phyloP scores from a whole-genome alignment of 2,888 invertebrate species.

The Gasteruption jaculator region DNA sequence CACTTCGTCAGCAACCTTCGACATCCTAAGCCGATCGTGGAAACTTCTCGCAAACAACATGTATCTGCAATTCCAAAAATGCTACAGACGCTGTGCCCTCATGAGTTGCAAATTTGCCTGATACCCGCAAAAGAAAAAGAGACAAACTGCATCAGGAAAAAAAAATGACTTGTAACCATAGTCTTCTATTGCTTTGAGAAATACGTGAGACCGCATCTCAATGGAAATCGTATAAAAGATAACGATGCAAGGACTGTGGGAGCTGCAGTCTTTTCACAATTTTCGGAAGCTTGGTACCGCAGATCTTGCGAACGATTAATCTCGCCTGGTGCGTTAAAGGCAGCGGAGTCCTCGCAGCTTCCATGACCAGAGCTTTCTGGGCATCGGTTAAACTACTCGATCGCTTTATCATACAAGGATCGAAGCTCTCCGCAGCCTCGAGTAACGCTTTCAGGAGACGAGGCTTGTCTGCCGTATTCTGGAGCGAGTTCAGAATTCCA shows the following conservation, averaged over 20 bases:
- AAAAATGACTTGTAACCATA: too few relatives aligned
- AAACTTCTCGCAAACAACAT: too few relatives aligned
- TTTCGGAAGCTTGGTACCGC: constrained; percentile 59
- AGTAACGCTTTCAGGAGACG: constrained; percentile 63
- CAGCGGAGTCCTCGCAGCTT: constrained; percentile 65
- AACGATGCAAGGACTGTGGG: constrained; percentile 64
- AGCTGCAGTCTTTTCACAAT: constrained; percentile 60
- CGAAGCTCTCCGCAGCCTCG: constrained; percentile 73
- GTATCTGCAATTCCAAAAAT: too few relatives aligned
- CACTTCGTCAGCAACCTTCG: too few relatives aligned
- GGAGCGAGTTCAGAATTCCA: constrained; percentile 75
- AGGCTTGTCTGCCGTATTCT: constrained; percentile 57
- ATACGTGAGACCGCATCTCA: too few relatives aligned
- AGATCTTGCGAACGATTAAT: constrained; percentile 57
- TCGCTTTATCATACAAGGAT: constrained; percentile 73
- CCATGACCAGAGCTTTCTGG: constrained; percentile 64
- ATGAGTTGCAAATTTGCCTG: too few relatives aligned
- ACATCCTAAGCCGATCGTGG: too few relatives aligned
- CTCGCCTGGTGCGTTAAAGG: constrained; percentile 65
- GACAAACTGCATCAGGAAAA: too few relatives aligned
- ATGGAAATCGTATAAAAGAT: constrained; percentile 63
- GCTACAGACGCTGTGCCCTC: too few relatives aligned
- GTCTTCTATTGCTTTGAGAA: too few relatives aligned
- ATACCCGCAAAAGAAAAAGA: too few relatives aligned
- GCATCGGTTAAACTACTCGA: constrained; percentile 63